phyloP scores from a whole-genome alignment of 2,113 vertebrate genomes.

The Spermophilus dauricus region DNA sequence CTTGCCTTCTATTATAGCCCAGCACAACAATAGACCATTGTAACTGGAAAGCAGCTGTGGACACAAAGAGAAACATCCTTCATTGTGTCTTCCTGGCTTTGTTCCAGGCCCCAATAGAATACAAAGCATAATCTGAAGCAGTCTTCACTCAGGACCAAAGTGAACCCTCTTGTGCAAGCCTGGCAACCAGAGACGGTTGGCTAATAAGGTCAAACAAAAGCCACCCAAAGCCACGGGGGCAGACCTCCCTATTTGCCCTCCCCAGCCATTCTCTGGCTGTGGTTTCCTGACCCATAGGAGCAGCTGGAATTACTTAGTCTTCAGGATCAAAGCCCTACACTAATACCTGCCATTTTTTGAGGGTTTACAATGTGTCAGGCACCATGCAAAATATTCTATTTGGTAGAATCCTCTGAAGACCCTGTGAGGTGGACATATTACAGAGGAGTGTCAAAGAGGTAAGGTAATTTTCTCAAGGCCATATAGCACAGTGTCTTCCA shows the following conservation, averaged over 20 bases:
- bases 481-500: neutral
- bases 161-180: neutral
- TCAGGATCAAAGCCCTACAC: neutral
- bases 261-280: neutral
- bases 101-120: slow-evolving; percentile 70
- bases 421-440: neutral
- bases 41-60: slow-evolving; percentile 69
- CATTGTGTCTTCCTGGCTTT: slow-evolving; percentile 71
- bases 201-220: neutral
- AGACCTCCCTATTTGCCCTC: neutral
- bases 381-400: neutral
- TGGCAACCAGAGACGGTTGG: neutral
- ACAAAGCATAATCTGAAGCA: slow-evolving; percentile 78
- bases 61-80: slow-evolving; percentile 79
- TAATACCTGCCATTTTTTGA: neutral
- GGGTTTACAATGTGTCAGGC: neutral
- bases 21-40: slow-evolving; percentile 64
- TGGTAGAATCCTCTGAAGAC: neutral
- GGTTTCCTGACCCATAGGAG: neutral
- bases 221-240: neutral
- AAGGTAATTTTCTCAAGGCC: neutral
- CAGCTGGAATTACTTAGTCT: neutral
- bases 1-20: neutral
- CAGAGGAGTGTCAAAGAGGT: neutral
- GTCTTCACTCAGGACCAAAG: slow-evolving; percentile 75